Conservation (phyloP, 2,888 invertebrate genomes). For the Epirrhoe tristata region DNA sequence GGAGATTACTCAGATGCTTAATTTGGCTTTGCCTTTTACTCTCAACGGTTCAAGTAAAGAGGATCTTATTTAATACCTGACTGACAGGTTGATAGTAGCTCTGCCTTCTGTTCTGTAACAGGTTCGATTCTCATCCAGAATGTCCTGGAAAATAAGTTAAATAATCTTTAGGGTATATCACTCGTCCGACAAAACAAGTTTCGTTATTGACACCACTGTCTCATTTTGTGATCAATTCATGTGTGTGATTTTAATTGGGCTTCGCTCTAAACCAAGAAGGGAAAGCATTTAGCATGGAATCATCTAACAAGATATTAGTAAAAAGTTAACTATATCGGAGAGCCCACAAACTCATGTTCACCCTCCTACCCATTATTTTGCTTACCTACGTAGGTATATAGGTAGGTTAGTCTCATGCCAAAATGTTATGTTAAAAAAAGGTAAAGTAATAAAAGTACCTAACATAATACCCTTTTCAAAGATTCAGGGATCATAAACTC, state of each 20-base stretch:
- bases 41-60: slow-evolving; percentile 6
- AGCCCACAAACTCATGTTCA: not conserved
- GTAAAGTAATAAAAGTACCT: not conserved
- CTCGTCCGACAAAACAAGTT: too few relatives aligned
- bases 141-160: too few relatives aligned
- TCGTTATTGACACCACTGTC: too few relatives aligned
- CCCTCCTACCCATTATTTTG: too few relatives aligned
- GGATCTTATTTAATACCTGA: slow-evolving; percentile 4
- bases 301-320: too few relatives aligned
- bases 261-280: too few relatives aligned
- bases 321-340: not conserved
- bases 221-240: too few relatives aligned
- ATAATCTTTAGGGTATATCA: too few relatives aligned
- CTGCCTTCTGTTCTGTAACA: too few relatives aligned
- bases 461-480: slow-evolving; percentile 1
- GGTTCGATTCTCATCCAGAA: too few relatives aligned
- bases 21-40: slow-evolving; percentile 22
- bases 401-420: not conserved
- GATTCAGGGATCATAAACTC: not conserved
- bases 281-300: too few relatives aligned
- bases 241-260: too few relatives aligned
- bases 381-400: not conserved
- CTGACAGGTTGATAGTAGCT: not conserved
- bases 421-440: not conserved
- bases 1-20: slow-evolving; percentile 28